phyloP scores from a whole-genome alignment of 92 coral and sea anemone species.

The Desmophyllum pertusum region DNA sequence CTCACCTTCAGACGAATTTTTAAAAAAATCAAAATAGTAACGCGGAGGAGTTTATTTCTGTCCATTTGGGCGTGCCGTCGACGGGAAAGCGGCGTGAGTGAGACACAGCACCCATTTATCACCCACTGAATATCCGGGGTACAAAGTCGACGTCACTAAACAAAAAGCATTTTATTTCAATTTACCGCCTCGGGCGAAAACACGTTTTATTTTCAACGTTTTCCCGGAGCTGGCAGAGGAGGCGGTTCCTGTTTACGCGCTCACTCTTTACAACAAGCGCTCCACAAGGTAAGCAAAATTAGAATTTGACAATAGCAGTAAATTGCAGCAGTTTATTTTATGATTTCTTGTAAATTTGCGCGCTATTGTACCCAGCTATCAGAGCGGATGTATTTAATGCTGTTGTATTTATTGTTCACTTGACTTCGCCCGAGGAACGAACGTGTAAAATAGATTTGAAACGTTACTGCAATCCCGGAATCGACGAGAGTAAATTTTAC shows the following conservation, averaged over 20 bases:
- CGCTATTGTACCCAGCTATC: not conserved
- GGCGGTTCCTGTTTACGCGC: not conserved
- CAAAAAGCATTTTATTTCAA: conserved; percentile 10
- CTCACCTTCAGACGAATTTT: not conserved
- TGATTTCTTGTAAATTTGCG: not conserved
- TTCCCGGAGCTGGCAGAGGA: conserved; percentile 3
- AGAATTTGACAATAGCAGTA: not conserved
- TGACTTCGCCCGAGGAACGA: not conserved
- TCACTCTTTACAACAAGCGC: not conserved
- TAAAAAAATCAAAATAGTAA: not conserved
- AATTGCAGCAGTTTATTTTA: too few species aligned
- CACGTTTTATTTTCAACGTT: not conserved
- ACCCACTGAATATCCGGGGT: conserved; percentile 18
- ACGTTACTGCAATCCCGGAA: too few species aligned
- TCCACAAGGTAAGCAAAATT: conserved; percentile 4
- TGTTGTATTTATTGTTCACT: not conserved
- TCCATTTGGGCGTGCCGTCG: conserved; percentile 22
- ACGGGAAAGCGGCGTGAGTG: not conserved
- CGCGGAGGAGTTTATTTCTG: not conserved
- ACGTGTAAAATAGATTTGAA: not conserved
- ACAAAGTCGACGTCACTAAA: not conserved
- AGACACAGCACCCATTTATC: conserved; percentile 28
- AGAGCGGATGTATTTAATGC: not conserved
- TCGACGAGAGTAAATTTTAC: not conserved
- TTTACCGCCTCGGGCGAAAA: not conserved